Conservation (phyloP, 2,113 vertebrate genomes). For the Hemiprocne comata region DNA sequence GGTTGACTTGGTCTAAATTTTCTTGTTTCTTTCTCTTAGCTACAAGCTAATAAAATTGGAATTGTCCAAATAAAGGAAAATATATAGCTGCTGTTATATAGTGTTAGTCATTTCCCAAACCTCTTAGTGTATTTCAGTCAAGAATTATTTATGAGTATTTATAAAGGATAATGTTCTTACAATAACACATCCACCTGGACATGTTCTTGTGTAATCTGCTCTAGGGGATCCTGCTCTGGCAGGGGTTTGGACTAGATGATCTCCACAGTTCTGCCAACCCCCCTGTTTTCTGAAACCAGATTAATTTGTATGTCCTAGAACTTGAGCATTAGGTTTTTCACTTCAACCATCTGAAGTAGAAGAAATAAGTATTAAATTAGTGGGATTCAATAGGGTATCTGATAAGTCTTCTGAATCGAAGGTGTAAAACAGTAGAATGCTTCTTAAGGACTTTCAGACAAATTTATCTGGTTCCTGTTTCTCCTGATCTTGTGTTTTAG, state of each 20-base stretch:
- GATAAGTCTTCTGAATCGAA: not conserved
- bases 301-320: not conserved
- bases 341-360: not conserved
- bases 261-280: not conserved
- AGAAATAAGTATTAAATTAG: not conserved
- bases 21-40: not conserved
- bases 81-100: not conserved
- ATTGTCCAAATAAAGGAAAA: not conserved
- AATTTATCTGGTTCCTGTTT: not conserved
- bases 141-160: not conserved
- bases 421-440: not conserved
- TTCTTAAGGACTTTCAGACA: not conserved
- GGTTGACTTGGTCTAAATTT: not conserved
- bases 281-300: rapidly evolving
- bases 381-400: not conserved
- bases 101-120: not conserved
- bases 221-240: too few species aligned
- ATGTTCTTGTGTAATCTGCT: too few species aligned
- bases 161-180: not conserved
- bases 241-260: too few species aligned
- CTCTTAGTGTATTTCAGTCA: not conserved
- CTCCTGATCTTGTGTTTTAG: not conserved
- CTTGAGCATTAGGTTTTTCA: not conserved
- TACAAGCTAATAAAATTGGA: not conserved
- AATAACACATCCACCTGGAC: not conserved